These are phyloP conservation scores for Schizothorax lantsangensis DNA, from an alignment of 2,797 vertebrate genomes.

Conservation along the genomic window DNA sequence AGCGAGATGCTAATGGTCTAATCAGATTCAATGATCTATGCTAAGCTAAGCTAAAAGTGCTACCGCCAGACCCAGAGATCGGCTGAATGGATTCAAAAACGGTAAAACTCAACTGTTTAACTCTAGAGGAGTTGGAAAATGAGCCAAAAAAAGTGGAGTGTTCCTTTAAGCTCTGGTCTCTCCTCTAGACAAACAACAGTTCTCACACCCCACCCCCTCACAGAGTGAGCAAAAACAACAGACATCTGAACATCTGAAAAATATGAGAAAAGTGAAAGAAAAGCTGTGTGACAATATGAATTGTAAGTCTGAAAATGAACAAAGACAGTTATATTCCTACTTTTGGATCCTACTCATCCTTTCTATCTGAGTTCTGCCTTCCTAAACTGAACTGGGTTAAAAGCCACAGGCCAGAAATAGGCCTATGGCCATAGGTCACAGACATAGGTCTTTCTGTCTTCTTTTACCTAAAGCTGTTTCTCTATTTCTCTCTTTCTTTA, in stretches of 20 bases:
- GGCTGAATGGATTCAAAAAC: no score
- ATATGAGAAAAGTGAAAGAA: neutral
- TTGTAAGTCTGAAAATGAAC: neutral
- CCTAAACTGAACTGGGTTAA: neutral
- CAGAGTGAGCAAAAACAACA: neutral
- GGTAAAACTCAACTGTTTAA: no score
- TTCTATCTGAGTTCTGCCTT: neutral
- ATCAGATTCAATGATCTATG: no score
- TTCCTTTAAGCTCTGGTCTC: neutral
- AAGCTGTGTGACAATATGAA: neutral
- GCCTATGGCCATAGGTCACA: neutral
- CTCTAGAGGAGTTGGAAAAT: no score
- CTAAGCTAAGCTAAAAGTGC: no score
- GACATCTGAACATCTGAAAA: neutral
- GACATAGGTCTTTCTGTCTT: neutral
- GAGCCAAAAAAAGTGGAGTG: no score
- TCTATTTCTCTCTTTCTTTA: neutral
- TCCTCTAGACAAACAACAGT: neutral
- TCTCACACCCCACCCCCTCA: slow-evolving; percentile 19
- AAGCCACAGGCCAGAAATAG: neutral
- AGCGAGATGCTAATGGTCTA: no score
- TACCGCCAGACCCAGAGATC: no score
- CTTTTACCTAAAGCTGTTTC: neutral
- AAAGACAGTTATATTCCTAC: neutral
- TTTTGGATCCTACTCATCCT: neutral